Evolutionary conservation across 2,797 vertebrate genomes (phyloP).

Genomic region (Helostoma temminkii): DNA sequence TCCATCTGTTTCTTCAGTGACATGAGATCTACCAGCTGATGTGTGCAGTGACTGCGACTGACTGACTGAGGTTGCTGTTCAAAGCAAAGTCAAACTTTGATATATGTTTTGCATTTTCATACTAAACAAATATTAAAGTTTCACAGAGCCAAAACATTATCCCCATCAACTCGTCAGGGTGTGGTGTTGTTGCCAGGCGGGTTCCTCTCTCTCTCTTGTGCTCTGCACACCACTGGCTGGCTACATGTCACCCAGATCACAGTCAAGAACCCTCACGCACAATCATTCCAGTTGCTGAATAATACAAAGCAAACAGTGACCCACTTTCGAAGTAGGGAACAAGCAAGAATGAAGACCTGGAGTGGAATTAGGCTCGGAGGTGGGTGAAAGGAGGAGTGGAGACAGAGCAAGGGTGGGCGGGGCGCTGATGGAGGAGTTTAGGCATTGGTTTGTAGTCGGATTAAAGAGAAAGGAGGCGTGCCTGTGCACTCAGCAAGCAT

Average conservation of each 20-base stretch:
- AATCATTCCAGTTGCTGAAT: slow-evolving; percentile 90
- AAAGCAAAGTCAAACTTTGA: too few species aligned
- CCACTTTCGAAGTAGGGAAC: slow-evolving; percentile 90
- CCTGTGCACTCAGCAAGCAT: slow-evolving; percentile 12
- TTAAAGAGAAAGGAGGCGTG: slow-evolving; percentile 16
- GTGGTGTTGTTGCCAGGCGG: slow-evolving; percentile 33
- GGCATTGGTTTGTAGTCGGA: slow-evolving; percentile 1
- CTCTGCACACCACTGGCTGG: slow-evolving; percentile 48
- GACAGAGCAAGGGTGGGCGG: not conserved
- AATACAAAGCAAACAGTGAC: slow-evolving; percentile 97
- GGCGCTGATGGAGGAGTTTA: not conserved
- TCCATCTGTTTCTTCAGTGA: not conserved
- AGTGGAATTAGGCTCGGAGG: slow-evolving; percentile 30
- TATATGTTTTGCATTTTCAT: too few species aligned
- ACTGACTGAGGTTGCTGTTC: not conserved
- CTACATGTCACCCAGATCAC: slow-evolving; percentile 76
- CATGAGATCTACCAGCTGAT: not conserved
- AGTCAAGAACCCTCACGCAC: slow-evolving; percentile 74
- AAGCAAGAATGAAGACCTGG: slow-evolving; percentile 86
- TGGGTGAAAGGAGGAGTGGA: slow-evolving; percentile 20
- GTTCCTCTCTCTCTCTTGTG: not conserved
- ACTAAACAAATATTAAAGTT: not conserved
- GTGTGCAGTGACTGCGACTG: not conserved
- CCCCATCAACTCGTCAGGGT: slow-evolving; percentile 3
- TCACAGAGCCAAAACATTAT: not conserved